Conservation (phyloP, 1,140 invertebrate genomes). For the Orchestia grillus region DNA sequence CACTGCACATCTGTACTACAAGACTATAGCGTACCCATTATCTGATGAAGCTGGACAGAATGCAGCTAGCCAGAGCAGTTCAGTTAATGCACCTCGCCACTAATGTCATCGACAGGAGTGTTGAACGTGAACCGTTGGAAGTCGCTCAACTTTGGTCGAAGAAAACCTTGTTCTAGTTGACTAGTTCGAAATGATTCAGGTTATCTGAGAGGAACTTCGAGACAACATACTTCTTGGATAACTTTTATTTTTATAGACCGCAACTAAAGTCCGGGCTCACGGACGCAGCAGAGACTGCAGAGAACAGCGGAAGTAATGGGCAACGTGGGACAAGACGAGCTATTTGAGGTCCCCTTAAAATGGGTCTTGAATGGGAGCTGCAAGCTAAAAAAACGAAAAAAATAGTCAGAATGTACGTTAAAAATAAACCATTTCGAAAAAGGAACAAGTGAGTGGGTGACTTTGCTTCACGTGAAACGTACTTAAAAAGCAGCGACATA, state of each 20-base stretch:
- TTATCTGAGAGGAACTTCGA: background rate
- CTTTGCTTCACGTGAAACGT: background rate
- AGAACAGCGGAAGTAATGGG: background rate
- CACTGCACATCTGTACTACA: background rate
- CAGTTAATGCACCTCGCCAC: background rate
- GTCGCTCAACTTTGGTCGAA: background rate
- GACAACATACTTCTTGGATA: slow-evolving; percentile 1
- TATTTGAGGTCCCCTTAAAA: background rate
- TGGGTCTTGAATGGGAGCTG: background rate
- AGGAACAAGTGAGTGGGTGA: background rate
- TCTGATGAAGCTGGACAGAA: background rate
- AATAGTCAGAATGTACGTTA: background rate
- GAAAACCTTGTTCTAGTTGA: background rate
- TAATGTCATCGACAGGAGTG: background rate
- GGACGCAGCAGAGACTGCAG: background rate
- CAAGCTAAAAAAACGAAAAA: background rate
- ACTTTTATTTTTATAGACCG: background rate
- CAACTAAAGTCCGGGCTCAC: background rate
- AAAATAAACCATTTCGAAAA: background rate
- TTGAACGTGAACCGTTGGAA: background rate
- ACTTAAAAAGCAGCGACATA: background rate
- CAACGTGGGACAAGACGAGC: background rate
- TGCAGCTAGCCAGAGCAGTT: background rate
- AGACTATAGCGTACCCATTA: background rate
- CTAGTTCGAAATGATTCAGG: background rate